A percentile compares a stretch with the other conserved stretches of the same genome.
Evolutionary conservation across 2,888 invertebrate genomes (phyloP).

Genomic region (Hyposoter didymator): DNA sequence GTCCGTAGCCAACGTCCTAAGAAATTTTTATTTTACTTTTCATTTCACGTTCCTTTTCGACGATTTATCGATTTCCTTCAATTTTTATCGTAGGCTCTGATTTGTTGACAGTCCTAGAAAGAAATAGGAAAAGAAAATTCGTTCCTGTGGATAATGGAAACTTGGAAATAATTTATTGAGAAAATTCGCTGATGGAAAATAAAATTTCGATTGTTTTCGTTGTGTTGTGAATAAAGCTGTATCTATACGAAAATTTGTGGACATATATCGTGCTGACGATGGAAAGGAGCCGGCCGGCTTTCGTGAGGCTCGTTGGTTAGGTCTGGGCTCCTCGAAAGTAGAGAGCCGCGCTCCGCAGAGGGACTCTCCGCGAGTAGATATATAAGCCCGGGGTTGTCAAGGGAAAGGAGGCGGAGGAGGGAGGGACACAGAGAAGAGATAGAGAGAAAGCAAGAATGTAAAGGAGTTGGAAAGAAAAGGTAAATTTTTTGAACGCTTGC

Average conservation of each 20-base stretch:
- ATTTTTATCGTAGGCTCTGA: no score
- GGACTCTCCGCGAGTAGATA: constrained; percentile 18
- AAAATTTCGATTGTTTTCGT: background rate
- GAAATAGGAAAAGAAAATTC: no score
- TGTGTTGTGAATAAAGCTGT: background rate
- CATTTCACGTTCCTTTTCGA: no score
- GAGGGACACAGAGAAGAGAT: constrained; percentile 23
- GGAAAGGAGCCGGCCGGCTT: constrained; percentile 67
- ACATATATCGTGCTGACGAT: constrained; percentile 38
- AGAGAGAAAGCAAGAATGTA: constrained; percentile 55
- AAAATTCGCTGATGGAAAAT: no score
- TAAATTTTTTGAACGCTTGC: constrained; percentile 60
- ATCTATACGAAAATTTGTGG: constrained; percentile 5
- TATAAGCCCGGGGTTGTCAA: background rate
- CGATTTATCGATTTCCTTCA: no score
- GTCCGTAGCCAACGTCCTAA: no score
- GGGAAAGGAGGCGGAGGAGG: constrained; percentile 1
- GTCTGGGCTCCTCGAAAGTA: constrained; percentile 22
- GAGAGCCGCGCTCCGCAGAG: constrained; percentile 23
- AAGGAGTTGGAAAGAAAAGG: constrained; percentile 48
- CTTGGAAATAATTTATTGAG: no score
- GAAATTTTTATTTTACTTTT: no score
- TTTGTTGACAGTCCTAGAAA: no score
- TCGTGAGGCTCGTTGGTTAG: constrained; percentile 59
- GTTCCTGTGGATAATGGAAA: no score